Percentiles rank a stretch among this genome's conserved stretches.
Evolutionary conservation across 2,797 vertebrate species (phyloP).

Genomic region (Serranus cabrilla): DNA sequence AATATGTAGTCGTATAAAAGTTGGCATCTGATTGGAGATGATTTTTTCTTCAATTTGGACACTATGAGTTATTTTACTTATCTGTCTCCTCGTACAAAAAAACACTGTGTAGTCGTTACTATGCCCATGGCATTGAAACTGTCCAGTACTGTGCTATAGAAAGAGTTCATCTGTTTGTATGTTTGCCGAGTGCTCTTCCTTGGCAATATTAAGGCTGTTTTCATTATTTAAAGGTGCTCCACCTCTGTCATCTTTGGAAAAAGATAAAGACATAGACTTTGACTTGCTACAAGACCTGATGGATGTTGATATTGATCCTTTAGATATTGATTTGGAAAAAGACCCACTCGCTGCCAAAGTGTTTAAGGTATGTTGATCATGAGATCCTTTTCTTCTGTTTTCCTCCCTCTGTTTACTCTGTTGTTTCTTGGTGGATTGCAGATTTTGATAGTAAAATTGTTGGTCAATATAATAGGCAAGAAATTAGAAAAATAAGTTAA

Average conservation of each 20-base stretch:
- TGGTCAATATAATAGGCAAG: neutral
- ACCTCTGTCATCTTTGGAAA: constrained; percentile 98
- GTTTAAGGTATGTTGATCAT: constrained; percentile 92
- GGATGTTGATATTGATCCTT: constrained; percentile 99
- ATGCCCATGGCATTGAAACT: constrained; percentile 76
- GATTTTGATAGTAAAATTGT: neutral
- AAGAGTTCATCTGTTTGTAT: constrained; percentile 61
- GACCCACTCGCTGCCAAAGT: constrained; percentile 99
- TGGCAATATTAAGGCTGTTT: constrained; percentile 87
- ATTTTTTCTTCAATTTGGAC: neutral
- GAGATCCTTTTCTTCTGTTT: constrained; percentile 8
- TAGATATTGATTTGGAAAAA: constrained; percentile 99
- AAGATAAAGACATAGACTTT: constrained; percentile 99
- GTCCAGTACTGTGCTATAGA: constrained; percentile 59
- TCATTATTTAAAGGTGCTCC: constrained; percentile 93
- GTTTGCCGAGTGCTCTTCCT: constrained; percentile 70
- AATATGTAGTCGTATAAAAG: no score
- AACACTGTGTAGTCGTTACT: neutral
- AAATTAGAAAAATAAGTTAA: neutral
- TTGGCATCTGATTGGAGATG: neutral
- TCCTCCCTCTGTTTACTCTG: neutral
- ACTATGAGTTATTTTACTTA: neutral
- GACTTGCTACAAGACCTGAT: constrained; percentile 99
- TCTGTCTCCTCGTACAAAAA: neutral
- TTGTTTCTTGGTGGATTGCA: neutral